Base-by-base conservation (phyloP, 2,113 vertebrate genomes). In the Girardinichthys multiradiatus region DNA sequence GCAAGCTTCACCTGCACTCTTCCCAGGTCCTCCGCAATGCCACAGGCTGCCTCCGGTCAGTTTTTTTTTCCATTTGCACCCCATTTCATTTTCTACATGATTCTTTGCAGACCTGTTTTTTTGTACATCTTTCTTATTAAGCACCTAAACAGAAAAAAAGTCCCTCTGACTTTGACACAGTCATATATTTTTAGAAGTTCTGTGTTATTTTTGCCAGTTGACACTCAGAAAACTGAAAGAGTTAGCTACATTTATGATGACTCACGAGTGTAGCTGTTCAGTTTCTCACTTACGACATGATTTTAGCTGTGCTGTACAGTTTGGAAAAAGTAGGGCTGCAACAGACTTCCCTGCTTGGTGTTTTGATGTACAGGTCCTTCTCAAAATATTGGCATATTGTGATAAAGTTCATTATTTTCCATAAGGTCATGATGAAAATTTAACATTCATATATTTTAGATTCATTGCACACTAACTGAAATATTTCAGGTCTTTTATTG, bases 21-120 rank as follows among this genome's bases (percentile, higher is more conserved):
- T 99, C 98, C 85, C 97, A 99, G 95, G 98, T 99, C 94, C 97
- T 99, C 90, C 96, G 97, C 88, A 99, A 99, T 26, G 97, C 98
- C 91, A 99, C 98, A 45, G 97, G 98, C 88, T 99, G 98, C 93
- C 96, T 99, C 87, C 95, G 98, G 98, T 97, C 79, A 94, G 96
- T 91, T 54, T n/a, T 24, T 9, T 24, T 9, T 11, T 2, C 2
- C 0, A 19, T 17, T 19, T 45, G 42, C 2, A 19, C 17, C 42
- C 19, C 42, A 19, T 14, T 5, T 10, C 5, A 10, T 24, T 54
- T 54, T n/a, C 19, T 2, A 54, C 8, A 4, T n/a, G 48, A 24
- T n/a, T 9, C 37, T 74, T 72, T 58, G 10, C 14, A 2, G 42
- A 29, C 29, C 45, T 65, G 60, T 51, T 71, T 35, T 33, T 7